These are phyloP conservation scores for Bothrops jararaca DNA, from an alignment of 2,113 vertebrate genomes.

Conservation along the genomic window DNA sequence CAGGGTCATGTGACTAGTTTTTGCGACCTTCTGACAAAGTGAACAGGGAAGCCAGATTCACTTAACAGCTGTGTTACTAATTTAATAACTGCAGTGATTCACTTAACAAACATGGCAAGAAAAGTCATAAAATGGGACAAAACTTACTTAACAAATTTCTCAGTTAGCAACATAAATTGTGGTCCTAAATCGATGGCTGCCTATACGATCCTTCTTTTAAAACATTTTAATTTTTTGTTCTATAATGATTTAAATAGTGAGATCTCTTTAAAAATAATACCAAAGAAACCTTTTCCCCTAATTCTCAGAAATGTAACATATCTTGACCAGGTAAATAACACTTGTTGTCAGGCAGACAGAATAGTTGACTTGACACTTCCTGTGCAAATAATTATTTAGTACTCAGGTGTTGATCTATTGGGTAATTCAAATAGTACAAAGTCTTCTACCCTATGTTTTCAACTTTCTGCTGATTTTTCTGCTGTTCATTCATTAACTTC, in stretches of 20 bases:
- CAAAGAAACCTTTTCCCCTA: neutral
- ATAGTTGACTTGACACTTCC: conserved; percentile 6
- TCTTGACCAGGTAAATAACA: neutral
- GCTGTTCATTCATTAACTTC: conserved; percentile 59
- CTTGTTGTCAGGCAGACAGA: neutral
- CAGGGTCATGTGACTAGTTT: neutral
- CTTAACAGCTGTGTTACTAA: neutral
- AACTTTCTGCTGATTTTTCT: conserved; percentile 12
- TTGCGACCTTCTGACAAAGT: neutral
- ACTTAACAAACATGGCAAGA: neutral
- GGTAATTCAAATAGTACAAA: conserved; percentile 42
- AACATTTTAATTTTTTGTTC: neutral
- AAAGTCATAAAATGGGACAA: neutral
- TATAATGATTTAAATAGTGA: neutral
- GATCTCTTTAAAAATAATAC: neutral
- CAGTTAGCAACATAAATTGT: neutral
- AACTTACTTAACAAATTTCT: neutral
- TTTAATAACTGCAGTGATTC: neutral
- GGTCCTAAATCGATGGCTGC: neutral
- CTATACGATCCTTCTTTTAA: neutral
- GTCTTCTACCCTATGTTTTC: conserved; percentile 16
- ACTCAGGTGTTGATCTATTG: conserved; percentile 15
- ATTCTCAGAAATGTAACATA: fast-evolving
- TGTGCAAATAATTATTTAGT: conserved; percentile 34
- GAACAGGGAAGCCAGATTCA: neutral